Conservation (phyloP, 2,113 vertebrate genomes). For the Catharus fuscescens region DNA sequence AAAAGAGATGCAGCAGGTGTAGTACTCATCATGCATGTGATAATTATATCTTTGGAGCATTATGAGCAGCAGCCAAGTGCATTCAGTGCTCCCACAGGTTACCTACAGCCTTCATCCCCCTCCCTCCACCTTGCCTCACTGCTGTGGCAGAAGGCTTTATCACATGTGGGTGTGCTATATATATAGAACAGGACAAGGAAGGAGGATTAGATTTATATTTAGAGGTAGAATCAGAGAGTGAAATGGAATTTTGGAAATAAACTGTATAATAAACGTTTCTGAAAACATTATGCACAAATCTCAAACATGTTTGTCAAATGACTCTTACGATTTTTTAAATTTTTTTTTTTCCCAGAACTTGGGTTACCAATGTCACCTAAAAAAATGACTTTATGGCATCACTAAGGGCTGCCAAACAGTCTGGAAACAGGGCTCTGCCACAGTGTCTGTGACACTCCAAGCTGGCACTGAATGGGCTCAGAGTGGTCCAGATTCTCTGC, state of each 20-base stretch:
- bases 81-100: conserved; percentile 60
- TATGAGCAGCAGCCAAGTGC: conserved; percentile 58
- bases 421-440: not conserved
- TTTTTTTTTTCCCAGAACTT: not conserved
- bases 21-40: conserved; percentile 60
- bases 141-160: conserved; percentile 62
- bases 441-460: not conserved
- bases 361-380: not conserved
- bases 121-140: conserved; percentile 12
- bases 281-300: not conserved
- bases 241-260: conserved; percentile 31
- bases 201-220: conserved; percentile 60
- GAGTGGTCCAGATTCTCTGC: not conserved
- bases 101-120: conserved; percentile 51
- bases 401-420: not conserved
- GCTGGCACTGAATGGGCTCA: not conserved
- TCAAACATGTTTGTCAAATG: not conserved
- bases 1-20: conserved; percentile 71
- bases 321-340: not conserved
- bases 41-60: conserved; percentile 68
- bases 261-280: not conserved
- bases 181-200: conserved; percentile 60
- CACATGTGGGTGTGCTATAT: conserved; percentile 56
- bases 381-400: not conserved
- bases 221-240: conserved; percentile 51